Base-by-base conservation (phyloP, 1,140 invertebrate species). In the Daktulosphaira vitifoliae region DNA sequence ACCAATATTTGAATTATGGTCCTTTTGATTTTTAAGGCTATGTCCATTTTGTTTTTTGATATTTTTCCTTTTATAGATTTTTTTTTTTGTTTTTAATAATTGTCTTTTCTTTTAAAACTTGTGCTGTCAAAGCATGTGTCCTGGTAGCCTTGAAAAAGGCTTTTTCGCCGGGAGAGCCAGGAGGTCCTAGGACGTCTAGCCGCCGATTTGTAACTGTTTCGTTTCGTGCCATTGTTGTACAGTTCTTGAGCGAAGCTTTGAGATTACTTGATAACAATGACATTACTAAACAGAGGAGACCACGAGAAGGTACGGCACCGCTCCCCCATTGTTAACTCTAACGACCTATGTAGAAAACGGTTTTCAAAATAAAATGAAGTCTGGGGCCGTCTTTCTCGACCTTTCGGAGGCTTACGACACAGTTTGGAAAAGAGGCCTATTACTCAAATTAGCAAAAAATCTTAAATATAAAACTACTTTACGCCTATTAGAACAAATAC, bases 381-480 rank as follows among this genome's bases (percentile, higher is more conserved):
- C 23, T 13, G 15, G 48, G 23, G 51, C 49, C n/a, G 54, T 25
- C 25, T 64, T 67, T 49, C 20, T 51, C 11, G 53, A 39, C 49
- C 26, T 50, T n/a, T 49, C 54, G 8, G 42, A 25, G 15, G 62
- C 62, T 15, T 65, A 65, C 42, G 42, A 65, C 38, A 65, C 49
- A 26, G 29, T 65, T 3, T 65, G 64, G 64, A 49, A 48, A 37
- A 42, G 13, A 42, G 50, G 65, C 15, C 11, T 66, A 42, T 18
- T 66, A 48, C 53, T 56, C 50, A 66, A 66, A 56, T 37, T 66
- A 23, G 20, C 53, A 42, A 54, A 66, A 29, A 49, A 44, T 20
- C 53, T 56, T 49, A 23, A 25, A 29, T 66, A 33, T 22, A 54
- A 48, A 42, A 37, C 20, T 20, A 56, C 65, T n/a, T n/a, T 46